A percentile compares a stretch with the other conserved stretches of the same genome.
Evolutionary conservation across 2,888 invertebrate genomes (phyloP).

Genomic region (Catocala fraxini): DNA sequence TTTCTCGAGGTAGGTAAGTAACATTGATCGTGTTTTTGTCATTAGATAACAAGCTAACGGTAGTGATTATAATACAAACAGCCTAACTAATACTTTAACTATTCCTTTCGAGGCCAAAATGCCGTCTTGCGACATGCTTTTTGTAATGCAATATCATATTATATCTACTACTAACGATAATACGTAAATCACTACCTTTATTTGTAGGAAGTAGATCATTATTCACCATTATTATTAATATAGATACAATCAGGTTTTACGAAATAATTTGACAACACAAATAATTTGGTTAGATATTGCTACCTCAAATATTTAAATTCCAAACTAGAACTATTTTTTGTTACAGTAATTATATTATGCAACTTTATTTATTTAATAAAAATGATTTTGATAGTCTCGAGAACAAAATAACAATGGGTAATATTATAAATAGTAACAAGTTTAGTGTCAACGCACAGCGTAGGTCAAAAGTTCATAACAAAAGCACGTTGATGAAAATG

Average conservation of each 20-base stretch:
- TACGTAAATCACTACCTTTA: constrained; percentile 20
- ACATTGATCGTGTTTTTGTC: neutral
- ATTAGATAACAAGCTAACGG: neutral
- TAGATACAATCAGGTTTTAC: too few relatives aligned
- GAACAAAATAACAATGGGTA: constrained; percentile 35
- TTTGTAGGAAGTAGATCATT: constrained; percentile 37
- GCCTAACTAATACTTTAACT: constrained; percentile 16
- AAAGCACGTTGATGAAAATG: constrained; percentile 44
- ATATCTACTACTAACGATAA: constrained; percentile 18
- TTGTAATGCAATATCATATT: constrained; percentile 1
- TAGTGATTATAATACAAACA: constrained; percentile 12
- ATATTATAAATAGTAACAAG: constrained; percentile 33
- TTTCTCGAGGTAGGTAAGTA: neutral
- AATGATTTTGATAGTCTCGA: constrained; percentile 22
- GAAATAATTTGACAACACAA: constrained; percentile 1
- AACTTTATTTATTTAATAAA: constrained; percentile 15
- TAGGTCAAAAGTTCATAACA: constrained; percentile 45
- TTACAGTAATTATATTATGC: constrained; percentile 20
- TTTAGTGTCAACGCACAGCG: constrained; percentile 18
- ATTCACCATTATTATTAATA: neutral
- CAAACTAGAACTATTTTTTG: neutral
- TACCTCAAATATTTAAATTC: neutral
- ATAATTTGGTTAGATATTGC: constrained; percentile 5
- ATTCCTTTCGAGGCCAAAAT: constrained; percentile 27
- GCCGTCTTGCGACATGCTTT: constrained; percentile 30